Evolutionary conservation across 2,888 invertebrate genomes (phyloP).

Genomic region (Sarcophaga caerulescens): DNA sequence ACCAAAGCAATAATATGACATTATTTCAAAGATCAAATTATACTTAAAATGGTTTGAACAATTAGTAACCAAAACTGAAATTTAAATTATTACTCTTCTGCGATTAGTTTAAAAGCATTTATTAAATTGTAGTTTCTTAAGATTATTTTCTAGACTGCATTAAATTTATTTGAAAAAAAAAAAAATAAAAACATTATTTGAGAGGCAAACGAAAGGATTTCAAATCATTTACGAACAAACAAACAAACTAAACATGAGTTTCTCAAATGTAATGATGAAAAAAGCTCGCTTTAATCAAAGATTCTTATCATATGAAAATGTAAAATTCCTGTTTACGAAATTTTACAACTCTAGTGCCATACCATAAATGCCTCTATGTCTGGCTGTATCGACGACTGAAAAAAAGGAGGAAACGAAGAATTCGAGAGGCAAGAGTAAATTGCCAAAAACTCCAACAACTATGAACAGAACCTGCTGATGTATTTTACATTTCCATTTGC

Average conservation of each 20-base stretch:
- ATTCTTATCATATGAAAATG: slow-evolving; percentile 77
- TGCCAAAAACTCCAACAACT: not conserved
- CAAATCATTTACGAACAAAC: not conserved
- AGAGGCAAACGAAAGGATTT: slow-evolving; percentile 1
- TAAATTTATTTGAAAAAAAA: slow-evolving; percentile 42
- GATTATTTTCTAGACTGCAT: slow-evolving; percentile 50
- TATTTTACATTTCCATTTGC: not conserved
- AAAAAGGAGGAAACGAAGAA: slow-evolving; percentile 12
- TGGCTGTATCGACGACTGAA: slow-evolving; percentile 52
- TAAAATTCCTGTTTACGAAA: slow-evolving; percentile 76
- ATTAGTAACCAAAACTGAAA: too few species aligned
- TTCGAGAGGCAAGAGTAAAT: not conserved
- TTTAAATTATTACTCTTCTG: too few species aligned
- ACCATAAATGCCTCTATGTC: slow-evolving; percentile 64
- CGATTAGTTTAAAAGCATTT: not conserved
- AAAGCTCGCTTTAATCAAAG: slow-evolving; percentile 67
- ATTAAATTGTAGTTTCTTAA: slow-evolving; percentile 35
- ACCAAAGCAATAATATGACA: too few species aligned
- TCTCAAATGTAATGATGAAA: not conserved
- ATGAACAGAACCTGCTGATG: not conserved
- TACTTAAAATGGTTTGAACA: too few species aligned
- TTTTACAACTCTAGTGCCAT: slow-evolving; percentile 69
- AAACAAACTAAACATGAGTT: not conserved
- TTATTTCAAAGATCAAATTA: too few species aligned
- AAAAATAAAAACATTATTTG: slow-evolving; percentile 17